A percentile compares a stretch with the other conserved stretches of the same genome.
These are phyloP conservation scores for Molanna angustata DNA, from an alignment of 2,888 invertebrate species.

Conservation along the genomic window DNA sequence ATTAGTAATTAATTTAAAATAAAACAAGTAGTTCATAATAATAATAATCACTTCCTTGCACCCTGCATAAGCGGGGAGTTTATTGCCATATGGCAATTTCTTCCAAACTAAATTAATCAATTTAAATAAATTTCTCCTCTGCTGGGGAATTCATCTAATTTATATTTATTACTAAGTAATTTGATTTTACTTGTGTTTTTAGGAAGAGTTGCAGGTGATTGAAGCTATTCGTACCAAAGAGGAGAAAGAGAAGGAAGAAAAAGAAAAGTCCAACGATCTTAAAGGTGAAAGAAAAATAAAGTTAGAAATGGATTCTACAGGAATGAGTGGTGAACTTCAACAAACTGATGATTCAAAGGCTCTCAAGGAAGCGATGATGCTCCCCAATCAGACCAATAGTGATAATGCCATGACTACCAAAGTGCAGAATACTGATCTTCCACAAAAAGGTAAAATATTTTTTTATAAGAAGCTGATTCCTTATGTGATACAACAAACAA, in stretches of 20 bases:
- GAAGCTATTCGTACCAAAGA: conserved; percentile 66
- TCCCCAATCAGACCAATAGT: conserved; percentile 42
- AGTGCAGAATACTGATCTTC: neutral
- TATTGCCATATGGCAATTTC: too few species aligned
- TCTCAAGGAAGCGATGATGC: conserved; percentile 48
- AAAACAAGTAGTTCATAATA: too few species aligned
- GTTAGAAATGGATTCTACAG: conserved; percentile 40
- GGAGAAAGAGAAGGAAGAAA: conserved; percentile 50
- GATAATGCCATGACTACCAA: conserved; percentile 2
- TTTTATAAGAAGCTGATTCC: too few species aligned
- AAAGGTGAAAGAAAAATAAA: conserved; percentile 37
- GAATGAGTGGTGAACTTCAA: conserved; percentile 44
- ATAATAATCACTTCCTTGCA: too few species aligned
- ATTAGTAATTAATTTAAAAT: too few species aligned
- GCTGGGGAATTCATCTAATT: too few species aligned
- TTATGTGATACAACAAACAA: too few species aligned
- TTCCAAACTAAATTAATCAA: too few species aligned
- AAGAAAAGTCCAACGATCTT: conserved; percentile 20
- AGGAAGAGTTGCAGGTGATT: conserved; percentile 71
- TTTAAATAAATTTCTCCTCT: too few species aligned
- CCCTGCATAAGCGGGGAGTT: too few species aligned
- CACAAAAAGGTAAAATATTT: conserved; percentile 11
- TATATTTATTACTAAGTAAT: neutral
- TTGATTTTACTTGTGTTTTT: conserved; percentile 32
- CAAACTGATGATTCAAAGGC: conserved; percentile 52